phyloP scores from a whole-genome alignment of 1,140 invertebrate species.

The Chrysopa pallens region DNA sequence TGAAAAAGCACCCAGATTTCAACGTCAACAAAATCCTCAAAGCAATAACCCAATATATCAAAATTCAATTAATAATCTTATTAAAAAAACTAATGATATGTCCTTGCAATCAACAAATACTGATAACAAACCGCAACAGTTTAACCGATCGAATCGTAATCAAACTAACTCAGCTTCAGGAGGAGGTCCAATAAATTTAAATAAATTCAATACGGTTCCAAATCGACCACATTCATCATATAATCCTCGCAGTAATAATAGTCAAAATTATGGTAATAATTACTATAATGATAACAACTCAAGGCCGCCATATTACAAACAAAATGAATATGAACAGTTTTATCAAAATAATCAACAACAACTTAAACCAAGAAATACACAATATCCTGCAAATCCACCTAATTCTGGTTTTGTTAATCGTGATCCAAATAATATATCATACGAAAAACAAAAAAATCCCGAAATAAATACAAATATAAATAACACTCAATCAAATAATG shows the following conservation, averaged over 20 bases:
- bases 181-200: too few relatives aligned
- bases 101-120: too few relatives aligned
- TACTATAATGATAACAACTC: slow-evolving; percentile 8
- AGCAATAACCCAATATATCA: too few relatives aligned
- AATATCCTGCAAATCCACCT: slow-evolving; percentile 4
- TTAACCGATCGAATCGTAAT: too few relatives aligned
- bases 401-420: slow-evolving; percentile 6
- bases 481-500: slow-evolving; percentile 3
- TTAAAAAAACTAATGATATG: too few relatives aligned
- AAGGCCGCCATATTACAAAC: too few relatives aligned
- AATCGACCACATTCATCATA: neutral
- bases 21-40: slow-evolving; percentile 16
- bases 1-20: slow-evolving; percentile 23
- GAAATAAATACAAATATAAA: slow-evolving; percentile 6
- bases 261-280: slow-evolving; percentile 11
- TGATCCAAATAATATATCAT: slow-evolving; percentile 9
- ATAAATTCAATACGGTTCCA: neutral
- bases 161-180: too few relatives aligned
- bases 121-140: too few relatives aligned
- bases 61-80: too few relatives aligned
- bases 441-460: slow-evolving; percentile 16
- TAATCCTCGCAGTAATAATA: slow-evolving; percentile 12
- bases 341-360: too few relatives aligned
- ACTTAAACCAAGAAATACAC: too few relatives aligned
- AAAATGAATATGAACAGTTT: too few relatives aligned